Base-by-base conservation (phyloP, 1,140 invertebrate genomes). In the Armadillidium nasatum region DNA sequence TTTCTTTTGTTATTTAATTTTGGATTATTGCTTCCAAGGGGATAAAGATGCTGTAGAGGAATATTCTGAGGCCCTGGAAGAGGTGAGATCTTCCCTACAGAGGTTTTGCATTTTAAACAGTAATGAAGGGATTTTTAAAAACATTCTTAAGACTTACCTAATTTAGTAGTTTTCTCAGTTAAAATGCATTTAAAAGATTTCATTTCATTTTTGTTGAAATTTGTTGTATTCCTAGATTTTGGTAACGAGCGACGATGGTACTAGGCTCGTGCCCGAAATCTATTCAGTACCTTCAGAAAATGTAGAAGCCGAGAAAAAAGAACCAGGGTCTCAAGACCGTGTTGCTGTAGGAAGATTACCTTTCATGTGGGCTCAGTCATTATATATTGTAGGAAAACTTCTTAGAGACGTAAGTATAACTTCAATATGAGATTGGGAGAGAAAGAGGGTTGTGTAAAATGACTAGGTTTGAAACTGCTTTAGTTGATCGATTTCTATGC, bases 321-420 rank as follows among this genome's bases (percentile, higher is more conserved):
- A 94, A 78, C 96, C 96, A 2, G 94, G 95, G 44, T 94, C 90
- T 81, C 96, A 98, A 85, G 87, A 89, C 23, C 88, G 97, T 74
- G 88, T 93, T 80, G 90, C 94, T 6, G 87, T 94, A 69, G 98
- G 98, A 15, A 89, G 94, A 84, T 91, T 92, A 84, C 97, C 97
- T 4, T 98, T 99, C 85, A 90, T 98, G 84, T 99, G 97, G 98
- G 96, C 94, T 0, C 97, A 99, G 84, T 98, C 96, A 10, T 87
- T 99, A 13, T 99, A 98, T 84, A 96, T 99, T 83, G 86, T 99
- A 66, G 94, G 94, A 44, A 93, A 94, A 85, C 88, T 99, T 44
- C 85, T 99, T 11, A 92, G 95, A 87, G 96, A 99, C 88, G 79
- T 81, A 71, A 80, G 79, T 45, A 43, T n/a, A n/a, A n/a, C n/a